phyloP scores from a whole-genome alignment of 2,888 invertebrate species.

The Lordiphosa fenestrarum region DNA sequence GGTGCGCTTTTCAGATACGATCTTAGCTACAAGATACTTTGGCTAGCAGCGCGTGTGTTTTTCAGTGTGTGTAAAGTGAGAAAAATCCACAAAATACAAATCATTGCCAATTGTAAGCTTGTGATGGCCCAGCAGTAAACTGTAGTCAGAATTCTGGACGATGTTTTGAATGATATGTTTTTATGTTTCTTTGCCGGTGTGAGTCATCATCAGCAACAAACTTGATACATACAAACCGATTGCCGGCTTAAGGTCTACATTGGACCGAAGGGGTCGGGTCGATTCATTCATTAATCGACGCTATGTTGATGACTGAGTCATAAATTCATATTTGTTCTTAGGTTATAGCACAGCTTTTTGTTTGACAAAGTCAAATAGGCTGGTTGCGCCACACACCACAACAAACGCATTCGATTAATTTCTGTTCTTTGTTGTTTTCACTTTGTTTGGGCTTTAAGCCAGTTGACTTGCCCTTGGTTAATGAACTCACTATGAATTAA shows the following conservation, averaged over 20 bases:
- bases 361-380: not conserved
- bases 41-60: conserved; percentile 9
- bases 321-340: conserved; percentile 6
- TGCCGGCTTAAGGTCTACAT: conserved; percentile 35
- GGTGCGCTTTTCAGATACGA: conserved; percentile 37
- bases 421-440: too few species aligned
- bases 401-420: too few species aligned
- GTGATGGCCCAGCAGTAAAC: conserved; percentile 7
- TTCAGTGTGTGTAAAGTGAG: conserved; percentile 7
- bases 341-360: conserved; percentile 9
- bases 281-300: too few species aligned
- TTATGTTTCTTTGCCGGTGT: conserved; percentile 8
- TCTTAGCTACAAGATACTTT: conserved; percentile 19
- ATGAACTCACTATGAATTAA: too few species aligned
- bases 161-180: not conserved
- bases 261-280: too few species aligned
- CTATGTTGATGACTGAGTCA: conserved; percentile 33
- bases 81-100: conserved; percentile 27
- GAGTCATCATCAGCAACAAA: conserved; percentile 23
- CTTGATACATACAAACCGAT: conserved; percentile 1
- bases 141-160: conserved; percentile 6
- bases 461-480: too few species aligned
- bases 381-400: too few species aligned
- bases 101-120: conserved; percentile 30
- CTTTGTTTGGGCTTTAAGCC: too few species aligned